phyloP scores from a whole-genome alignment of 2,888 invertebrate genomes.

The Bimastos eiseni region DNA sequence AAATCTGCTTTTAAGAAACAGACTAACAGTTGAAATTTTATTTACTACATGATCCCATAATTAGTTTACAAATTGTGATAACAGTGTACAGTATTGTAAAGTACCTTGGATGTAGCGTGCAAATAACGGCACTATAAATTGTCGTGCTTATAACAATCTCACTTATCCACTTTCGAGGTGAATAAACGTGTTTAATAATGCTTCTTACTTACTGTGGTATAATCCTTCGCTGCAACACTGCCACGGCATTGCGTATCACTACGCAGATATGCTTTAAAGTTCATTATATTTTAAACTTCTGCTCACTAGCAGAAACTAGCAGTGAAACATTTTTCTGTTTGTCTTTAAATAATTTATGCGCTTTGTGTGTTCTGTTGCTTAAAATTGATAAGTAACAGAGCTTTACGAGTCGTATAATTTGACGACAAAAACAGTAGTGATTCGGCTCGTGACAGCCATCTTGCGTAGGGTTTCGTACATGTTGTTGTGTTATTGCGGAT shows the following conservation, averaged over 20 bases:
- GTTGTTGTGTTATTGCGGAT: constrained; percentile 2
- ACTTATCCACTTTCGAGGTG: too few species aligned
- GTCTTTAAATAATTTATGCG: neutral
- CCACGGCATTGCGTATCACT: constrained; percentile 13
- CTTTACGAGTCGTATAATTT: neutral
- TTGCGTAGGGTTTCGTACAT: constrained; percentile 13
- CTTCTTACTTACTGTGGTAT: neutral
- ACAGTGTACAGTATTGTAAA: too few species aligned
- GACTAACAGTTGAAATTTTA: too few species aligned
- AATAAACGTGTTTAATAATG: neutral
- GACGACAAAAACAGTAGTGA: neutral
- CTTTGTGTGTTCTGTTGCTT: neutral
- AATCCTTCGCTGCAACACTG: neutral
- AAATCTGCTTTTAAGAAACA: too few species aligned
- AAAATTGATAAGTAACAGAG: neutral
- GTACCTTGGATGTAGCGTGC: too few species aligned
- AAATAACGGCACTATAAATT: too few species aligned
- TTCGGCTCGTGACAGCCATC: neutral
- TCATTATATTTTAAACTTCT: constrained; percentile 5
- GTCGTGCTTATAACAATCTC: too few species aligned
- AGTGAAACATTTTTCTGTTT: neutral
- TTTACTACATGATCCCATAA: too few species aligned
- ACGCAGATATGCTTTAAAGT: neutral
- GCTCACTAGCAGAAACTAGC: neutral
- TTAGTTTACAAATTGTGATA: too few species aligned